phyloP scores from a whole-genome alignment of 2,797 vertebrate genomes.

The Ceryle rudis region DNA sequence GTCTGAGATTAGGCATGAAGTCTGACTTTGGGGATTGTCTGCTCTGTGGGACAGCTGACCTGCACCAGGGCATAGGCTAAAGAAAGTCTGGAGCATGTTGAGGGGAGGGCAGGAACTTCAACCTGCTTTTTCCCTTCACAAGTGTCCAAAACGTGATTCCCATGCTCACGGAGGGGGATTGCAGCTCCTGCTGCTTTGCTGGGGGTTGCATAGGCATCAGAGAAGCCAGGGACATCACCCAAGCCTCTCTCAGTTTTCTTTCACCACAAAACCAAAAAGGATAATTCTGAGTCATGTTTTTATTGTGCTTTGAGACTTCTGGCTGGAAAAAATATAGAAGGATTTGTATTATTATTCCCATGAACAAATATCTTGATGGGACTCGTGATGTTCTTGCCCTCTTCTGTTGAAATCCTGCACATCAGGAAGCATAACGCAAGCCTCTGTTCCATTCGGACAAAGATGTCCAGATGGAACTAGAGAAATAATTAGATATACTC shows the following conservation, averaged over 20 bases:
- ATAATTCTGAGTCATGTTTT: neutral
- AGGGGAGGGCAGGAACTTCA: neutral
- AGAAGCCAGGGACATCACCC: neutral
- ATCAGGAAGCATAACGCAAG: neutral
- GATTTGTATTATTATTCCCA: neutral
- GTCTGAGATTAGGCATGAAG: neutral
- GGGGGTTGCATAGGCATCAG: neutral
- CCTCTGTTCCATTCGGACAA: neutral
- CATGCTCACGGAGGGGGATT: rapidly evolving
- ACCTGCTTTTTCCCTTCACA: neutral
- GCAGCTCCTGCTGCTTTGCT: neutral
- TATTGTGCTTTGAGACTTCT: neutral
- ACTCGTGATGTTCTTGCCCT: neutral
- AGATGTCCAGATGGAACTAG: neutral
- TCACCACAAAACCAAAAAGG: neutral
- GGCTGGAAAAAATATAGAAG: neutral
- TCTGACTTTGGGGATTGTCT: neutral
- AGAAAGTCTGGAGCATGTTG: neutral
- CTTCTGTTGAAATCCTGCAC: constrained; percentile 33
- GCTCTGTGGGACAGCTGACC: neutral
- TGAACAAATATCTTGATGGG: neutral
- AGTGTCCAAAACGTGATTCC: neutral
- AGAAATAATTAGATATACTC: neutral
- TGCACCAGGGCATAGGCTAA: neutral
- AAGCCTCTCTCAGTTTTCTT: neutral